A percentile compares a stretch with the other conserved stretches of the same genome.
phyloP scores from a whole-genome alignment of 2,113 vertebrate species.

The Halcyon senegalensis region DNA sequence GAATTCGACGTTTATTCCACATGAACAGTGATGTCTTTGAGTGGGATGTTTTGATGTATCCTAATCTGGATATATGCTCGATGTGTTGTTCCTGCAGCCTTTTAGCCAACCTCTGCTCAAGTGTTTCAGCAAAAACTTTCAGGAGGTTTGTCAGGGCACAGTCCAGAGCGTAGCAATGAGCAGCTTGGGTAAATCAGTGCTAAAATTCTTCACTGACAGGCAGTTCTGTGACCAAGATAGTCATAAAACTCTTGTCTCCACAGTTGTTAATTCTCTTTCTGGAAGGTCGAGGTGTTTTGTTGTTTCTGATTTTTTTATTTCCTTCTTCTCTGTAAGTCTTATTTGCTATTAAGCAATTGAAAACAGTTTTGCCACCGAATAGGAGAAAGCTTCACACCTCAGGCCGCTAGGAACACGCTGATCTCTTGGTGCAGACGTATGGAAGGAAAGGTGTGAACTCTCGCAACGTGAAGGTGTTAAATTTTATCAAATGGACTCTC shows the following conservation, averaged over 20 bases:
- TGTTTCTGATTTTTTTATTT: not conserved
- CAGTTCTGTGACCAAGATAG: not conserved
- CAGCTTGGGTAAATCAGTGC: not conserved
- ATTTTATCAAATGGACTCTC: constrained; percentile 37
- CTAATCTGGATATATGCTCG: not conserved
- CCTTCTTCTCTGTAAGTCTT: not conserved
- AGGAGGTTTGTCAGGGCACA: not conserved
- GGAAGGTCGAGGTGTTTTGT: not conserved
- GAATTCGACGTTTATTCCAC: not conserved
- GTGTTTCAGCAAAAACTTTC: not conserved
- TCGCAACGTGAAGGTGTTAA: not conserved
- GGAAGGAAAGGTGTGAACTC: constrained; percentile 49
- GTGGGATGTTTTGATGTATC: not conserved
- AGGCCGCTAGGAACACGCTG: not conserved
- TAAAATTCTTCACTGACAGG: not conserved
- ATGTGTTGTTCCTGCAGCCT: not conserved
- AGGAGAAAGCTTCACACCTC: constrained; percentile 29
- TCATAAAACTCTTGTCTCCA: not conserved
- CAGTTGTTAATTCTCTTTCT: not conserved
- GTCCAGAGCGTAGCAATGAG: not conserved
- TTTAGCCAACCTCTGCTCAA: not conserved
- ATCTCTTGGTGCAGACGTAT: constrained; percentile 8
- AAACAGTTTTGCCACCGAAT: not conserved
- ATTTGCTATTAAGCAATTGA: not conserved
- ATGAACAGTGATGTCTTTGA: not conserved